Base-by-base conservation (phyloP, 1,140 invertebrate genomes). In the Lerema accius region DNA sequence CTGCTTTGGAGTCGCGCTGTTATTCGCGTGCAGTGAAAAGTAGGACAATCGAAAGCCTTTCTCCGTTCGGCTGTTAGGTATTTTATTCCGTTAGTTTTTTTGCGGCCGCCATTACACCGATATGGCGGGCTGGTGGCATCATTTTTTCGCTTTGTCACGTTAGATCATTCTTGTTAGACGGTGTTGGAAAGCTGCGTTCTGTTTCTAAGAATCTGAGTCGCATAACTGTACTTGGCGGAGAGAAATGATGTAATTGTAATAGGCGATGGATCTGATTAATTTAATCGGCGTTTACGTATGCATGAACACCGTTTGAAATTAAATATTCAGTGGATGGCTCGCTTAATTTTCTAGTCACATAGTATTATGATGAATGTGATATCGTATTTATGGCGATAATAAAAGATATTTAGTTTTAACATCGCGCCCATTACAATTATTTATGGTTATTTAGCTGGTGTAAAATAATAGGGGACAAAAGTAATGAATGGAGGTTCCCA, bases 61-160 rank as follows among this genome's bases (percentile, higher is more conserved):
- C 88, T 89, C 88, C 81, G 78, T 75, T 78, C 75, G 77, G 80
- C 77, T 73, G 84, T 86, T 90, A 86, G 85, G 86, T 86, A 90
- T 90, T 90, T 90, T 90, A 90, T 89, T 86, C 88, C 85, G 88
- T 90, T 90, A 90, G 78, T 88, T 90, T 90, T 90, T 90, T 90
- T 88, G 82, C 79, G 79, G 84, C 79, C 76, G 84, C 76, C 82
- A 87, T 88, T 85, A 88, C 77, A 84, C 78, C 78, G 85, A 88
- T 82, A 86, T 82, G 84, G 83, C 82, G 78, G 87, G 70, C 74
- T 75, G 78, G 80, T 86, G 85, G 88, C 84, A 89, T 89, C 78
- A 84, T 89, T 90, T 90, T 87, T 88, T 88, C 80, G 84, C 86
- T 86, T 84, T 82, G 88, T 90, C 88, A 89, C 85, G 88, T 90